Percentiles rank a stretch among this genome's conserved stretches.
phyloP scores from a whole-genome alignment of 1,140 invertebrate species.

The Brachionus rubens region DNA sequence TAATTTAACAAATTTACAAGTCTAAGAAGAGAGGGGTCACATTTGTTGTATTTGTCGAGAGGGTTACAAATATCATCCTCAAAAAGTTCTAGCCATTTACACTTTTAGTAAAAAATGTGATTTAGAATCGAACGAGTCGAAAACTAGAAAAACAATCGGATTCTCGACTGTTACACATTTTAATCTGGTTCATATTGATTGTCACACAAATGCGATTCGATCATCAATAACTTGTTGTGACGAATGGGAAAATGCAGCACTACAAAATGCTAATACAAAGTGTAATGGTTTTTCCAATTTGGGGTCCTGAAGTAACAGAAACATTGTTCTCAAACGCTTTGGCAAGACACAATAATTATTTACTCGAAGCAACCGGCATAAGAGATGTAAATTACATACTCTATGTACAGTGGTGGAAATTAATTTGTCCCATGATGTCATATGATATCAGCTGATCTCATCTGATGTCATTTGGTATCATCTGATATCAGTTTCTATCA shows the following conservation, averaged over 20 bases:
- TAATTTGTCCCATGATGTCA: no score
- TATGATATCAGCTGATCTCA: no score
- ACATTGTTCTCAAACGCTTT: constrained; percentile 88
- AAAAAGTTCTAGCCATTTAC: constrained; percentile 77
- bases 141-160: constrained; percentile 66
- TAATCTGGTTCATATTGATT: constrained; percentile 95
- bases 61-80: constrained; percentile 78
- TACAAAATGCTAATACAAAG: constrained; percentile 94
- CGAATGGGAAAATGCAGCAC: constrained; percentile 93
- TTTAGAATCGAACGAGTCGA: constrained; percentile 89
- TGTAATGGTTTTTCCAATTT: constrained; percentile 92
- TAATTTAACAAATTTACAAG: constrained; percentile 79
- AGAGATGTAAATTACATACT: constrained; percentile 63
- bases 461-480: no score
- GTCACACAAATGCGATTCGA: constrained; percentile 90
- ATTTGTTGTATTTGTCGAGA: constrained; percentile 96
- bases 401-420: no score
- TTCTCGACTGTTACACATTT: constrained; percentile 95
- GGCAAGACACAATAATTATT: constrained; percentile 62
- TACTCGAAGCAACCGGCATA: constrained; percentile 59
- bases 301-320: constrained; percentile 86
- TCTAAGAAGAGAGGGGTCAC: constrained; percentile 89
- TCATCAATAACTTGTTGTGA: constrained; percentile 67
- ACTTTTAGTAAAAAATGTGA: constrained; percentile 92
- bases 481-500: no score